Conservation (phyloP, 2,797 vertebrate species). For the Tinamus major region DNA sequence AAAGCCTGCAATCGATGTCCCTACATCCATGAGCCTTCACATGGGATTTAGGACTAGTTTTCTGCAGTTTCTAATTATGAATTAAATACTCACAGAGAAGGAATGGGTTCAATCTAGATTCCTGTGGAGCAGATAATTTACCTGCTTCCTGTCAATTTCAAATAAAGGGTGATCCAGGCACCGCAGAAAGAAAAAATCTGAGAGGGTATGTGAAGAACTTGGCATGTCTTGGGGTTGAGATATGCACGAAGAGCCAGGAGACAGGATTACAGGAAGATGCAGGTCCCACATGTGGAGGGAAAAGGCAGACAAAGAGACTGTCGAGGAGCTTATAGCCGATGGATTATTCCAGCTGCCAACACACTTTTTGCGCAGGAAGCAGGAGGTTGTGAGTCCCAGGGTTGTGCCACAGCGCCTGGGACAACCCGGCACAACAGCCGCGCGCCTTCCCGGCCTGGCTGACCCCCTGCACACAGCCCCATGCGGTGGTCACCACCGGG, state of each 20-base stretch:
- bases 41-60: not conserved
- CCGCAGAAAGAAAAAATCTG: not conserved
- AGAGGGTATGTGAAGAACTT: not conserved
- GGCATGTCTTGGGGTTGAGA: too few species aligned
- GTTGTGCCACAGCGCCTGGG: too few species aligned
- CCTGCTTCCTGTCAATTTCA: not conserved
- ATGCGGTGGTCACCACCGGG: too few species aligned
- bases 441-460: too few species aligned
- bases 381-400: too few species aligned
- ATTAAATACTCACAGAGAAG: not conserved
- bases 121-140: accelerated
- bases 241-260: not conserved
- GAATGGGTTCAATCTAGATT: not conserved
- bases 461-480: too few species aligned
- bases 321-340: too few species aligned
- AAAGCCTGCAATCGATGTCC: not conserved
- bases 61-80: not conserved
- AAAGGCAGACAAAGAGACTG: too few species aligned
- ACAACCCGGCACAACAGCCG: too few species aligned
- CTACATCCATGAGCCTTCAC: not conserved
- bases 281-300: not conserved
- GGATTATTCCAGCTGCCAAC: too few species aligned
- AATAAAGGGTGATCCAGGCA: not conserved
- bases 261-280: not conserved
- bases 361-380: too few species aligned